Evolutionary conservation across 2,113 vertebrate species (phyloP).

Genomic region (Cavia porcellus): DNA sequence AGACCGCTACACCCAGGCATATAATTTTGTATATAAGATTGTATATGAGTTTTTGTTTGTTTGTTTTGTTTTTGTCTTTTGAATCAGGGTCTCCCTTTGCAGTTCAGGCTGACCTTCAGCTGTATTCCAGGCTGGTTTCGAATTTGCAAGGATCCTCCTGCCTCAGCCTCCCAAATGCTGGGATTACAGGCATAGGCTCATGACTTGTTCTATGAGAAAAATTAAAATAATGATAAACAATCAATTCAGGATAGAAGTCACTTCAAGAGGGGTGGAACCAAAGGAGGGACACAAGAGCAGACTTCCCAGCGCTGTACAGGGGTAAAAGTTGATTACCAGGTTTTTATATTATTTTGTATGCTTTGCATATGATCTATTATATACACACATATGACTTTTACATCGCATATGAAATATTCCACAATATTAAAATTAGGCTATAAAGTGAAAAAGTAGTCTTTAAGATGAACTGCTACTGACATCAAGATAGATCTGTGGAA

Average conservation of each 20-base stretch:
- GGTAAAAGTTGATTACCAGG: neutral
- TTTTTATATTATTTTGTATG: neutral
- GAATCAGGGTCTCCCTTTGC: too few species aligned
- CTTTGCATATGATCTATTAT: neutral
- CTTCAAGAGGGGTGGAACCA: neutral
- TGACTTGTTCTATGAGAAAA: neutral
- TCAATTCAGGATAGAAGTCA: neutral
- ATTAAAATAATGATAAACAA: neutral
- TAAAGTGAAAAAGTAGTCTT: neutral
- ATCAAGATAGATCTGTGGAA: neutral
- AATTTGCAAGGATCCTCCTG: too few species aligned
- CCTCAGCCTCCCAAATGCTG: too few species aligned
- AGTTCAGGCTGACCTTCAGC: too few species aligned
- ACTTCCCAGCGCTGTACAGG: neutral
- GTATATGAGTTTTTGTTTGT: neutral
- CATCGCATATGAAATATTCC: neutral
- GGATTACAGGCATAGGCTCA: too few species aligned
- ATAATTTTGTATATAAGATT: neutral
- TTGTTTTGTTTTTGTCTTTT: too few species aligned
- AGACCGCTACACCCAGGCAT: neutral
- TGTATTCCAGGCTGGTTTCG: too few species aligned
- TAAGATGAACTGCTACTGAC: neutral
- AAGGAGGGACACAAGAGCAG: neutral
- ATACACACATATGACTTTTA: neutral
- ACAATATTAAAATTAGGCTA: neutral